Conservation (phyloP, 64 coral and sea anemone genomes). For the Actinia tenebrosa region DNA sequence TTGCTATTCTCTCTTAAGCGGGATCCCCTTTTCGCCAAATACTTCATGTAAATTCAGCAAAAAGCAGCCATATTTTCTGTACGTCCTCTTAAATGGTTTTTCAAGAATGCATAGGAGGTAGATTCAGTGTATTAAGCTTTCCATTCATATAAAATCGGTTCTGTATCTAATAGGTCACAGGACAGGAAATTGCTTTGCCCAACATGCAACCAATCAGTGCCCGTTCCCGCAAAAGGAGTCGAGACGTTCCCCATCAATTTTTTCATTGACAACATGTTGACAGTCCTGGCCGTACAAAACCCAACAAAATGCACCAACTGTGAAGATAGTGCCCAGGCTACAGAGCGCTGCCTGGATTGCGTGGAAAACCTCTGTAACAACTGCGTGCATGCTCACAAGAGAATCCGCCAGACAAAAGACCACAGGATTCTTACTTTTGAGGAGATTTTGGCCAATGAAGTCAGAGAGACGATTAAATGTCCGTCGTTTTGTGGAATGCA, state of each 20-base stretch:
- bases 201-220: constrained; percentile 57
- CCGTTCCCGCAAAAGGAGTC: constrained; percentile 84
- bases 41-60: no score
- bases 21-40: no score
- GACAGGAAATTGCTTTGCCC: constrained; percentile 73
- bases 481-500: constrained; percentile 84
- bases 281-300: constrained; percentile 89
- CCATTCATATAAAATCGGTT: no score
- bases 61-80: no score
- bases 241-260: constrained; percentile 86
- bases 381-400: constrained; percentile 79
- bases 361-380: constrained; percentile 90
- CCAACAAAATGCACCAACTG: constrained; percentile 91
- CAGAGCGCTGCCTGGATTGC: constrained; percentile 74
- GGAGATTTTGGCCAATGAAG: constrained; percentile 84
- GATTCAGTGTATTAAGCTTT: no score
- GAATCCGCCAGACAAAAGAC: constrained; percentile 87
- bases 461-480: constrained; percentile 82
- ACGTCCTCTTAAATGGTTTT: no score
- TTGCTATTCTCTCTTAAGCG: no score
- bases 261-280: constrained; percentile 92
- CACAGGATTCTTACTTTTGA: constrained; percentile 83
- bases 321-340: constrained; percentile 86
- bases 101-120: no score
- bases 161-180: constrained; percentile 54